Base-by-base conservation (phyloP, 2,113 vertebrate genomes). In the Caranx ignobilis region DNA sequence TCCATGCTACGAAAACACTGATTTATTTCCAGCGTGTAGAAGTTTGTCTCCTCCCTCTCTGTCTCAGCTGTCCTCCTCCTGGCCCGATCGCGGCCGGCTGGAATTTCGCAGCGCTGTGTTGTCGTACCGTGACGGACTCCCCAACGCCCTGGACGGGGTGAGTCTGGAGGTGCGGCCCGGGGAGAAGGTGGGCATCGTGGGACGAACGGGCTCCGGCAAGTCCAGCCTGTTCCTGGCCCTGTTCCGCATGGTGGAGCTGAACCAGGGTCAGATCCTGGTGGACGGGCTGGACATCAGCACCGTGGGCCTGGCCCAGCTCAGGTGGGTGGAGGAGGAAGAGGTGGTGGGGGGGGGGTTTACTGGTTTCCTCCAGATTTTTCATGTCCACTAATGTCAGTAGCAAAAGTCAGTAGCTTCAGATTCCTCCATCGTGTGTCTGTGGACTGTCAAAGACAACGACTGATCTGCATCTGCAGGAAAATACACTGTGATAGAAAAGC, bases 131-230 rank as follows among this genome's bases (percentile, higher is more conserved):
- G 91, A 84, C 0, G 96, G 96, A 8, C 92, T 99, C 50, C 96
- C 97, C 0, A 96, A 97, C n/a, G 98, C 96, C 6, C 93, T 99
- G 56, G 95, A 98, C 18, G 95, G 95, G 0, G 95, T 99, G 71
- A 97, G 82, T 67, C 92, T 99, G 88, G 75, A 77, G 0, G 89
- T 99, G 76, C 92, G 88, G 43, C 95, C 96, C 0, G 96, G 97
- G 66, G 97, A 99, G 91, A 99, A 96, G 86, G 88, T 99, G 64
- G 98, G 98, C 47, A 95, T 99, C 3, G 96, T 99, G 87, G 98
- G 98, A 47, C 96, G 97, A 32, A 99, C 98, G 0, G 98, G 98
- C 55, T 99, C 98, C 0, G 98, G 98, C 65, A 99, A 99, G 92
- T 99, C 98, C 32, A 96, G 96, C 6, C 91, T 99, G 90, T 96